Percentiles rank a stretch among this genome's conserved stretches.
Conservation (phyloP, 2,797 vertebrate genomes). For the Neopelma chrysocephalum region DNA sequence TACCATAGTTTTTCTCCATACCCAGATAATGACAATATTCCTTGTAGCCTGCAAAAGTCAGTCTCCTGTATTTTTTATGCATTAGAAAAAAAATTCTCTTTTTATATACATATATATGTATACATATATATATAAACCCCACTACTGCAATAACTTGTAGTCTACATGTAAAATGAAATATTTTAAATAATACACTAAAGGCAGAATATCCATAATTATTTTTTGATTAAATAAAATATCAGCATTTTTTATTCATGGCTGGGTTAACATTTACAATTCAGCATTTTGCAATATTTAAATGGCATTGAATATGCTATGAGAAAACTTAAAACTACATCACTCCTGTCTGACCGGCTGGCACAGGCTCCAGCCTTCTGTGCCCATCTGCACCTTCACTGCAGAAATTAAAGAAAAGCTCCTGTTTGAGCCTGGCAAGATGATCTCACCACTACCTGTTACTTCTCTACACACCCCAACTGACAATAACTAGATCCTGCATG, state of each 20-base stretch:
- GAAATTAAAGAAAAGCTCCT: constrained; percentile 5
- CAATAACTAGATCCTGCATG: neutral
- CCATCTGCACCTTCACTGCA: neutral
- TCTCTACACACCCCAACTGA: neutral
- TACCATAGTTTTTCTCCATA: neutral
- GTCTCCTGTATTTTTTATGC: constrained; percentile 62
- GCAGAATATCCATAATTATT: constrained; percentile 69
- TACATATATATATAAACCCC: neutral
- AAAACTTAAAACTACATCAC: constrained; percentile 56
- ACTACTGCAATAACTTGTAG: constrained; percentile 21
- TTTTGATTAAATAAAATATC: constrained; percentile 78
- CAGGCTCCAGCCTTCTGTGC: neutral
- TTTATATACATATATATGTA: neutral
- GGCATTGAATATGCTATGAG: constrained; percentile 68
- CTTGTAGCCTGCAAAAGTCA: constrained; percentile 8
- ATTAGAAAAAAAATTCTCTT: constrained; percentile 46
- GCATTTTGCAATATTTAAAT: constrained; percentile 75
- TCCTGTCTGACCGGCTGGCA: constrained; percentile 7
- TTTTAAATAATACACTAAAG: constrained; percentile 75
- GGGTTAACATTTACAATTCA: constrained; percentile 76
- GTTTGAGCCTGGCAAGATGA: neutral
- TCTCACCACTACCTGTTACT: neutral
- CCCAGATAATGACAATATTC: constrained; percentile 10
- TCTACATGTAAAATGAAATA: constrained; percentile 68
- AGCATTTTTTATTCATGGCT: constrained; percentile 76